Evolutionary conservation across 2,888 invertebrate species (phyloP), one percentile per base, ranked within the genome.

Genomic region (Ophioninae sp.): DNA sequence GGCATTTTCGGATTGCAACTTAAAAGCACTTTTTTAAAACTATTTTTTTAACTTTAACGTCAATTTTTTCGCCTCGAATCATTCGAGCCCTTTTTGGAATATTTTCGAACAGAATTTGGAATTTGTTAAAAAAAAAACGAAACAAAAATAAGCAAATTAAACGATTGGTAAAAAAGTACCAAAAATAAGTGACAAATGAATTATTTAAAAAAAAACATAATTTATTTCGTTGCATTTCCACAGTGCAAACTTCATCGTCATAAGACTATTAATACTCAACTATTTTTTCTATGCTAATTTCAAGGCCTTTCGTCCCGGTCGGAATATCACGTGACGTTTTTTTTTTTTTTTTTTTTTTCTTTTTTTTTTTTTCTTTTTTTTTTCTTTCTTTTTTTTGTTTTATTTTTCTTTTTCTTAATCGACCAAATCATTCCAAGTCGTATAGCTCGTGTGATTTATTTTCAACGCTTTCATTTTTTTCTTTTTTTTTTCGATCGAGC

Each of bases 201-300:
- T 30, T 30, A 30, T 30, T 30, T 30, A 30, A 30, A 30, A 30
- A 30, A 30, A 30, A 30, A 30, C 2, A 30, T 30, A 30, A 51
- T 10, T 51, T 13, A 51, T 51, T 51, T 3, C 51, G 51, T 51
- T 51, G 51, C 41, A 39, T 20, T 68, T 68, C 39, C 68, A 44
- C 44, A 51, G 17, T 51, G 51, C 68, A 39, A 37, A 67, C 41
- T 17, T 67, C 65, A 39, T 67, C 37, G 65, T 39, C 65, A 51
- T 51, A 17, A 13, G 56, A 51, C n/a, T 30, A 13, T 69, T 68
- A 58, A 68, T 39, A 67, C 61, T 63, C 63, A 83, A 76, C 72
- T 76, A 37, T 58, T 63, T 72, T 44, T 72, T 23, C 73, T 63
- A 41, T 56, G 61, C 5, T 20, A 44, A n/a, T 51, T n/a, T n/a